phyloP scores from a whole-genome alignment of 1,140 invertebrate genomes.

The Cherax destructor region DNA sequence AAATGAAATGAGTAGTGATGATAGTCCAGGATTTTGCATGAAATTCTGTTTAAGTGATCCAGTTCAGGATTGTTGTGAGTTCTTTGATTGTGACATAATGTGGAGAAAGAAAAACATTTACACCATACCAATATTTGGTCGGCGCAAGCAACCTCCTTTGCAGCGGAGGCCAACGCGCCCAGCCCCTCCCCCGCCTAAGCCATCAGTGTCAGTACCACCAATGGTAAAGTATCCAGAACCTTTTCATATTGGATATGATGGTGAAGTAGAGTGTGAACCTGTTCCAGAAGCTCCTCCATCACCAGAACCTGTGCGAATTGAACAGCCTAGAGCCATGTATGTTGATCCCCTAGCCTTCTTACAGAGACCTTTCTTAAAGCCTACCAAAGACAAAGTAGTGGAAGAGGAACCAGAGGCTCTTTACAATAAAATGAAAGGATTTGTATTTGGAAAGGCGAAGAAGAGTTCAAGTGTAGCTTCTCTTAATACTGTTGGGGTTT shows the following conservation, averaged over 20 bases:
- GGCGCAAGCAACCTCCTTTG: conserved; percentile 48
- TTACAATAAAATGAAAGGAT: conserved; percentile 70
- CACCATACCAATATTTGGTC: conserved; percentile 69
- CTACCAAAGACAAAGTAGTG: conserved; percentile 69
- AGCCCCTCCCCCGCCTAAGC: conserved; percentile 68
- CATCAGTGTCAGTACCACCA: conserved; percentile 33
- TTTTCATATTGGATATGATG: conserved; percentile 62
- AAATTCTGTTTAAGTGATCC: conserved; percentile 72
- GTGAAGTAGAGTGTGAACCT: conserved; percentile 70
- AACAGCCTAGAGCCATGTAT: conserved; percentile 71
- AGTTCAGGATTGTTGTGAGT: conserved; percentile 72
- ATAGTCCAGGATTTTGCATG: conserved; percentile 59
- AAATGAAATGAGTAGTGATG: background rate
- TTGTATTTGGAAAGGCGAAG: conserved; percentile 64
- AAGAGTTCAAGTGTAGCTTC: conserved; percentile 70
- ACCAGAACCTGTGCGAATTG: conserved; percentile 68
- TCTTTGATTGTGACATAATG: conserved; percentile 72
- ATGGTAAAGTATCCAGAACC: conserved; percentile 65
- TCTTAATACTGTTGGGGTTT: conserved; percentile 62
- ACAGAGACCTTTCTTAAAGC: conserved; percentile 71
- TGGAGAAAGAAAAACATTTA: conserved; percentile 71
- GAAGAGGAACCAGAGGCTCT: conserved; percentile 71
- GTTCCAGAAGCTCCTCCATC: conserved; percentile 71
- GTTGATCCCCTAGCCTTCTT: conserved; percentile 70
- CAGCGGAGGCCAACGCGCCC: conserved; percentile 70